Evolutionary conservation across 2,888 invertebrate genomes (phyloP).

Genomic region (Rhingia rostrata): DNA sequence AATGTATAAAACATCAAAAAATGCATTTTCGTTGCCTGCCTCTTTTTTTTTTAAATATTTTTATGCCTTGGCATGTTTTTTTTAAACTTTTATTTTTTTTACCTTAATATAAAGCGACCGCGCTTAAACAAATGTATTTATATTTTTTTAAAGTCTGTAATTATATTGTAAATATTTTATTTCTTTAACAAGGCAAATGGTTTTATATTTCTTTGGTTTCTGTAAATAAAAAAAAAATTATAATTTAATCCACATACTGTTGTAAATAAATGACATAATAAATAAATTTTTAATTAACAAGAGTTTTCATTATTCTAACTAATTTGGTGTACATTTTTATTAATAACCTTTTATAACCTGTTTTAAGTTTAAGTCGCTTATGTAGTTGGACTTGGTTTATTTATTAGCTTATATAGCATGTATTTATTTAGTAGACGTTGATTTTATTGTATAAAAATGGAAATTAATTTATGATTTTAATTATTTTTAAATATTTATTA

Average conservation of each 20-base stretch:
- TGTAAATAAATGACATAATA: slow-evolving; percentile 24
- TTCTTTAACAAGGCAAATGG: slow-evolving; percentile 26
- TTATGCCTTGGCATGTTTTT: slow-evolving; percentile 59
- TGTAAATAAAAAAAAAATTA: slow-evolving; percentile 29
- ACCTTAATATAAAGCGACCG: slow-evolving; percentile 45
- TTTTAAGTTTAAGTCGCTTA: slow-evolving; percentile 16
- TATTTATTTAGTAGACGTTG: slow-evolving; percentile 10
- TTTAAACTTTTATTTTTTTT: slow-evolving; percentile 10
- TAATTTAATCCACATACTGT: slow-evolving; percentile 15
- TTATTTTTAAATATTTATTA: background rate
- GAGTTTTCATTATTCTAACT: slow-evolving; percentile 51
- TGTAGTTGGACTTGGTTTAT: slow-evolving; percentile 17
- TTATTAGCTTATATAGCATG: slow-evolving; percentile 25
- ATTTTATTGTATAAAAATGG: slow-evolving; percentile 4
- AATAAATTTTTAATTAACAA: slow-evolving; percentile 37
- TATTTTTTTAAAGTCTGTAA: slow-evolving; percentile 26
- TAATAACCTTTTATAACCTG: background rate
- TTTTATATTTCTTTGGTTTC: slow-evolving; percentile 37
- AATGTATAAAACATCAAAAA: slow-evolving; percentile 46
- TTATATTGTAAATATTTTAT: slow-evolving; percentile 25
- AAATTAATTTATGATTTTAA: background rate
- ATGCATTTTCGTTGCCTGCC: slow-evolving; percentile 66
- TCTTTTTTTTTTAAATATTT: slow-evolving; percentile 31
- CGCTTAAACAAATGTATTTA: slow-evolving; percentile 14
- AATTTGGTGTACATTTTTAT: slow-evolving; percentile 41